Evolutionary conservation across 1,140 invertebrate species (phyloP).

Genomic region (Brachionus rubens): DNA sequence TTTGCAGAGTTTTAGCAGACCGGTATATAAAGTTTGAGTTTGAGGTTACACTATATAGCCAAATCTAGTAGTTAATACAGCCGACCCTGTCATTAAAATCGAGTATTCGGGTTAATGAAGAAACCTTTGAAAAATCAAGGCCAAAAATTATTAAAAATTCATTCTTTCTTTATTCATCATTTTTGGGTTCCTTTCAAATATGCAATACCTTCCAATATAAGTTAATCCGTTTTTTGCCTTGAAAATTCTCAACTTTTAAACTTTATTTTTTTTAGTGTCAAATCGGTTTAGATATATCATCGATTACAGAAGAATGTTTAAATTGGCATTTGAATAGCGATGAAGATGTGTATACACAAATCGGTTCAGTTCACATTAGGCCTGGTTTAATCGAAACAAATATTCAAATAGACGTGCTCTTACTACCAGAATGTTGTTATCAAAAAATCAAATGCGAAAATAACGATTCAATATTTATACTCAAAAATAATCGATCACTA

Average conservation of each 20-base stretch:
- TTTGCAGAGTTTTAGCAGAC: too few species aligned
- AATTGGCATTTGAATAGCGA: not conserved
- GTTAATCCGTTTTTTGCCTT: too few species aligned
- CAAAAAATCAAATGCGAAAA: slow-evolving; percentile 1
- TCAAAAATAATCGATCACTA: not conserved
- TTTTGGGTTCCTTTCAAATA: too few species aligned
- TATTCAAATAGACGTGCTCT: not conserved
- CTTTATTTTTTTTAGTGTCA: not conserved
- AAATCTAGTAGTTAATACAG: too few species aligned
- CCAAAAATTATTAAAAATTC: too few species aligned
- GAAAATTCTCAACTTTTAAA: not conserved
- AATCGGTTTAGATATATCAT: not conserved
- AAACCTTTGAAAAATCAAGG: too few species aligned
- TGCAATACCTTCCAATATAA: not conserved
- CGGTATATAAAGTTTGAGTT: too few species aligned
- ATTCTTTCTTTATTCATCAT: too few species aligned
- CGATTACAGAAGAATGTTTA: not conserved
- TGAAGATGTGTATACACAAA: not conserved
- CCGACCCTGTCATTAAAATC: too few species aligned
- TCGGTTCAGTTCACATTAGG: not conserved
- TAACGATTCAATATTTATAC: not conserved
- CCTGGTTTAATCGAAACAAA: not conserved
- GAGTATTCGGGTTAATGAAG: too few species aligned
- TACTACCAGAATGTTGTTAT: not conserved
- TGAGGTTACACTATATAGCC: too few species aligned